Base-by-base conservation (phyloP, 2,888 invertebrate genomes). In the Ormyrus thymus region DNA sequence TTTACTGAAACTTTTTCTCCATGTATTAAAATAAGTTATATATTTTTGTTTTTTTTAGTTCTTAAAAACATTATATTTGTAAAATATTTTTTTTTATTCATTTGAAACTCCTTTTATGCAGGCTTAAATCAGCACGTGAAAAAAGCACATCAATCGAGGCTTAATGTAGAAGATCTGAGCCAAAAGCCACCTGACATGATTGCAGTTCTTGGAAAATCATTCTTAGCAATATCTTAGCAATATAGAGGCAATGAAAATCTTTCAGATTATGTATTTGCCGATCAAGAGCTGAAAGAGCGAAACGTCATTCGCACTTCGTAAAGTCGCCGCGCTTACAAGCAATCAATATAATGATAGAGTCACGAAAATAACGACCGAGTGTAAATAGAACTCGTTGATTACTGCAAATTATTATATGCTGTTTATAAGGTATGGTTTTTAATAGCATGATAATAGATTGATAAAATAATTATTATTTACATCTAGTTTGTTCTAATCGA, bases 341-440 rank as follows among this genome's bases (percentile, higher is more conserved):
- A 64, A 76, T 76, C 76, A 45, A 76, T 77, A 76, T 77, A 65
- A 15, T 50, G 15, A 51, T 64, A 45, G 13, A 61, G 53, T 58
- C 45, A 68, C 9, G 64, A 43, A 69, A 69, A 46, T 66, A 65
- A 65, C 65, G 65, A 58, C 65, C 9, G n/a, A 74, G 65, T 45
- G 66, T 51, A 58, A 53, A 29, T 29, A 29, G 29, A 66, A 68
- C 51, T 66, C 62, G 46, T 62, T 64, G 72, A 71, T 71, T 61
- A 55, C 1, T 6, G 13, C 48, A 56, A 29, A 29, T 29, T 29
- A 29, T 29, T 29, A 29, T 4, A 29, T 4, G 29, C 4, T 29
- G 29, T 29, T 29, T 29, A 0, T 29, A 29, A 29, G 29, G 29
- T 4, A 29, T 4, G 29, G 29, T 29, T 29, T 29, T 29, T 29